Percentiles rank a stretch among this genome's conserved stretches.
Conservation (phyloP, 1,140 invertebrate genomes). For the Camponotus pennsylvanicus region DNA sequence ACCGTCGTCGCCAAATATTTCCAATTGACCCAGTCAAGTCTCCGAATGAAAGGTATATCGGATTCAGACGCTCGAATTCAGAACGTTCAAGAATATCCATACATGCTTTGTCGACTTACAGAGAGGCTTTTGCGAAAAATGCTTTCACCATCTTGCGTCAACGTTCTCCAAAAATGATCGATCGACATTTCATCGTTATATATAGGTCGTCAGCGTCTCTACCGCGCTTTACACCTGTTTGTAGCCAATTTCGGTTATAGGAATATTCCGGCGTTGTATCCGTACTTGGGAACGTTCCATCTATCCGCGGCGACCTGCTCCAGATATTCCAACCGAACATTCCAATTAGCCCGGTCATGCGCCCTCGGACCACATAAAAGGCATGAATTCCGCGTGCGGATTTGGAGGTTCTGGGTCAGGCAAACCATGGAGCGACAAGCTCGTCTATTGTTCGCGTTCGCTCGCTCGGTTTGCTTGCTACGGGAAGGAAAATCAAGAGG, state of each 20-base stretch:
- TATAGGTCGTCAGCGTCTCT: neutral
- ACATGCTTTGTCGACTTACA: neutral
- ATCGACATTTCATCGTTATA: neutral
- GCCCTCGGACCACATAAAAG: slow-evolving; percentile 71
- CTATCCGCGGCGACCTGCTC: slow-evolving; percentile 67
- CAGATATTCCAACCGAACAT: slow-evolving; percentile 76
- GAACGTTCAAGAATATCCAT: neutral
- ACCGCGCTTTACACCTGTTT: slow-evolving; percentile 44
- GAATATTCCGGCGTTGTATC: slow-evolving; percentile 32
- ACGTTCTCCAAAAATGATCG: slow-evolving; percentile 20
- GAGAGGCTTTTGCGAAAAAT: neutral
- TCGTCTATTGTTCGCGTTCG: slow-evolving; percentile 58
- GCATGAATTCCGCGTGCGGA: slow-evolving; percentile 69
- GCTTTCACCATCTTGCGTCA: neutral
- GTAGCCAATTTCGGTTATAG: slow-evolving; percentile 31
- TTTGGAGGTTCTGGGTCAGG: slow-evolving; percentile 31
- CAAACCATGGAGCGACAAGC: slow-evolving; percentile 65
- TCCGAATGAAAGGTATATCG: slow-evolving; percentile 1
- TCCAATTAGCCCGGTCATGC: slow-evolving; percentile 72
- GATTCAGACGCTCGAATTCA: neutral
- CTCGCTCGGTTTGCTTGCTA: slow-evolving; percentile 38
- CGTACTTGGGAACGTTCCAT: slow-evolving; percentile 57
- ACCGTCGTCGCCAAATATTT: slow-evolving; percentile 70
- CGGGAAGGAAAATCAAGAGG: slow-evolving; percentile 57
- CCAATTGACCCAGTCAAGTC: slow-evolving; percentile 51